Evolutionary conservation across 2,113 vertebrate species (phyloP).

Genomic region (Brachionichthys hirsutus): DNA sequence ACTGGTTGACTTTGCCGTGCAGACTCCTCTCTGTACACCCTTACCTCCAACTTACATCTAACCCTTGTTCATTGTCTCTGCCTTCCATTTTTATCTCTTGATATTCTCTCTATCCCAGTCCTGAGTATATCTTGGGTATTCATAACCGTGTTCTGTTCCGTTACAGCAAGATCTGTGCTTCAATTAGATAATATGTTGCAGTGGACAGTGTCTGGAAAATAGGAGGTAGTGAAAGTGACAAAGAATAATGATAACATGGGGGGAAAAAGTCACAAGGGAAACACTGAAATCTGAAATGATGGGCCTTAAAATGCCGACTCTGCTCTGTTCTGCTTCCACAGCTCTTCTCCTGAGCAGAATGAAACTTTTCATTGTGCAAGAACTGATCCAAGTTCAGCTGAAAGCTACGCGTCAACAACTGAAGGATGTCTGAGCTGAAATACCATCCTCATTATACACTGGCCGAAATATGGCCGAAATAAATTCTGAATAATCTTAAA

Average conservation of each 20-base stretch:
- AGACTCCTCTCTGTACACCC: no score
- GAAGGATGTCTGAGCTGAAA: constrained; percentile 10
- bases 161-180: constrained; percentile 28
- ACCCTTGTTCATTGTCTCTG: constrained; percentile 1
- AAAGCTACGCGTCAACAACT: constrained; percentile 13
- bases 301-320: neutral
- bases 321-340: constrained; percentile 6
- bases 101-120: neutral
- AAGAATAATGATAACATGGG: neutral
- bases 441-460: neutral
- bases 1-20: no score
- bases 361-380: neutral
- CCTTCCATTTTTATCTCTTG: constrained; percentile 3
- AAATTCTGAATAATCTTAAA: neutral
- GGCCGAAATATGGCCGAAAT: neutral
- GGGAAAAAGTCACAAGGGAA: constrained; percentile 4
- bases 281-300: neutral
- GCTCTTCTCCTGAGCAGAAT: constrained; percentile 4
- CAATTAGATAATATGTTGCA: constrained; percentile 24
- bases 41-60: no score
- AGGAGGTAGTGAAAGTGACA: no score
- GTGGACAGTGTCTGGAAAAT: constrained; percentile 16
- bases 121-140: neutral
- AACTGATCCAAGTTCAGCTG: constrained; percentile 22
- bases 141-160: constrained; percentile 1